phyloP scores from a whole-genome alignment of 2,113 vertebrate species.

The Arenaria interpres region DNA sequence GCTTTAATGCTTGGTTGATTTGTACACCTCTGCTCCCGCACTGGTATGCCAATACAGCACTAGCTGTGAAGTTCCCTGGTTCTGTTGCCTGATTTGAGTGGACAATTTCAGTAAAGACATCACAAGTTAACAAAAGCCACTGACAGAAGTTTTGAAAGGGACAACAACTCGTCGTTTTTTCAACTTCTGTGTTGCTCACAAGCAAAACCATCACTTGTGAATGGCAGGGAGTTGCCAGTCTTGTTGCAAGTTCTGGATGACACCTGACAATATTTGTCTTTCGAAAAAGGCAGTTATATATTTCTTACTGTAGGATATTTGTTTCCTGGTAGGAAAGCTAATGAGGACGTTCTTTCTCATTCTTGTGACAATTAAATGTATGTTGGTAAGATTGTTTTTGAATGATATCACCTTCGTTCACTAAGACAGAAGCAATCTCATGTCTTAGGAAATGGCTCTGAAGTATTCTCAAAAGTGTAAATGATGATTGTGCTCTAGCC shows the following conservation, averaged over 20 bases:
- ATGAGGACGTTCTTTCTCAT: neutral
- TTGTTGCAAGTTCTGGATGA: neutral
- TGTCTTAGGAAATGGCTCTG: neutral
- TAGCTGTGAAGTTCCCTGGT: neutral
- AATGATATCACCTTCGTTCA: neutral
- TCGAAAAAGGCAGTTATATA: neutral
- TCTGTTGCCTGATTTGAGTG: neutral
- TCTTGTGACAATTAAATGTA: neutral
- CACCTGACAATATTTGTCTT: neutral
- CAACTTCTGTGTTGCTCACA: neutral
- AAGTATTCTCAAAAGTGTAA: neutral
- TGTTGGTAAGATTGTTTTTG: neutral
- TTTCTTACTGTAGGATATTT: constrained; percentile 32
- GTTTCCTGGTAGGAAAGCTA: neutral
- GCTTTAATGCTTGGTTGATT: accelerated
- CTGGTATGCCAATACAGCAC: neutral
- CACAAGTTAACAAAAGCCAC: neutral
- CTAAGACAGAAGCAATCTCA: neutral
- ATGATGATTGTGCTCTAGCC: neutral
- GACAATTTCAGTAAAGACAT: neutral
- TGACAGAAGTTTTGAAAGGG: neutral
- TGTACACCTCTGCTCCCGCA: neutral
- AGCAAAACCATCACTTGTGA: neutral
- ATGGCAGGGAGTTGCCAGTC: neutral
- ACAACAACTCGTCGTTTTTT: neutral